phyloP scores from a whole-genome alignment of 1,140 invertebrate genomes.

The Drosophila triauraria region DNA sequence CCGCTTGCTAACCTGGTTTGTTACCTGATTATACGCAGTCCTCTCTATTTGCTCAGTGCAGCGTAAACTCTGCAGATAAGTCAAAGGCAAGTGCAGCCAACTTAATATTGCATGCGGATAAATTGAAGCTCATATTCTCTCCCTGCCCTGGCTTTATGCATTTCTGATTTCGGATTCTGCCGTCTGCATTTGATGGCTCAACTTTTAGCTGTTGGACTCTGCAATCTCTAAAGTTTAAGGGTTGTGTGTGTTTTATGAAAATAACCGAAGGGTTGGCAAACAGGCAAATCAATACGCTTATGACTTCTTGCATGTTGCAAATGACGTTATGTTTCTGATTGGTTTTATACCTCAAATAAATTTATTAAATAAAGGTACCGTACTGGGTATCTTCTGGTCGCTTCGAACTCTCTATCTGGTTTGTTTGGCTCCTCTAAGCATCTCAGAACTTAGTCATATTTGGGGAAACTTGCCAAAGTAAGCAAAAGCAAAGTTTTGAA shows the following conservation, averaged over 20 bases:
- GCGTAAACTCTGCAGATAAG: slow-evolving; percentile 74
- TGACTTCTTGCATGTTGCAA: not conserved
- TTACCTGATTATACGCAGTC: slow-evolving; percentile 64
- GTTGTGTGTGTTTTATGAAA: not conserved
- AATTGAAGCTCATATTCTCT: slow-evolving; percentile 50
- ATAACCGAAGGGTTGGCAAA: not conserved
- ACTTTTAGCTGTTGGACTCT: slow-evolving; percentile 25
- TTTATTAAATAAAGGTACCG: not conserved
- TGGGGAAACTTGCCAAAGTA: slow-evolving; percentile 26
- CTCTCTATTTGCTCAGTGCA: slow-evolving; percentile 67
- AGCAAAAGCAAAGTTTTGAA: slow-evolving; percentile 38
- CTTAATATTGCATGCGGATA: slow-evolving; percentile 63
- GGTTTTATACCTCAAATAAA: too few species aligned
- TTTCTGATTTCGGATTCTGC: slow-evolving; percentile 48
- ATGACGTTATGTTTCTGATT: too few species aligned
- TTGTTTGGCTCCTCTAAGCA: slow-evolving; percentile 27
- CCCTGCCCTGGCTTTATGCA: slow-evolving; percentile 42
- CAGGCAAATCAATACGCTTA: not conserved
- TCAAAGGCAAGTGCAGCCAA: slow-evolving; percentile 72
- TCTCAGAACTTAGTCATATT: slow-evolving; percentile 37
- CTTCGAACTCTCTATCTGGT: not conserved
- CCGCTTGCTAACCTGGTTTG: slow-evolving; percentile 61
- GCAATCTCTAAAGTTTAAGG: not conserved
- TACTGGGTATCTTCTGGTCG: slow-evolving; percentile 6
- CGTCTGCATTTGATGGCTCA: slow-evolving; percentile 43